Percentiles rank a stretch among this genome's conserved stretches.
These are phyloP conservation scores for Perizoma affinitatum DNA, from an alignment of 2,888 invertebrate species.

Conservation along the genomic window DNA sequence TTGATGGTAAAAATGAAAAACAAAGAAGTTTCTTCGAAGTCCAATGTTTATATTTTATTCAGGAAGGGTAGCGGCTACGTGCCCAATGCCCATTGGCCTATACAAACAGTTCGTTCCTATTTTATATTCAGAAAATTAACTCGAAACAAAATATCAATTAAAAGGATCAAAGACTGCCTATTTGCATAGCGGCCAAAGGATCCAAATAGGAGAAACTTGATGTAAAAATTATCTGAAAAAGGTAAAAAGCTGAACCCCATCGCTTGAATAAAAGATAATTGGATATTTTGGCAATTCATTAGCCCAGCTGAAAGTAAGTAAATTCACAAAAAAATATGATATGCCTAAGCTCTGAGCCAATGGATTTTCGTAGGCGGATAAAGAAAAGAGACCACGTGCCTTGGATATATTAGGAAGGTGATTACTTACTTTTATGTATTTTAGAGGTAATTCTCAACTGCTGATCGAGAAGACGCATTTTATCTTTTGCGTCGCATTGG, in stretches of 20 bases:
- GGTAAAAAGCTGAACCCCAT: conserved; percentile 43
- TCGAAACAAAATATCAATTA: conserved; percentile 59
- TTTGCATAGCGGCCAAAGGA: conserved; percentile 53
- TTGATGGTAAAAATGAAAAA: conserved; percentile 26
- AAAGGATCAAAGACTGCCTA: conserved; percentile 57
- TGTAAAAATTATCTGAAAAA: conserved; percentile 48
- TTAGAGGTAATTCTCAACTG: too few relatives aligned
- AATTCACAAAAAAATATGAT: conserved; percentile 11
- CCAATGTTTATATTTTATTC: conserved; percentile 36
- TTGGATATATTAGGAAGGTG: too few relatives aligned
- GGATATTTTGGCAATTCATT: conserved; percentile 25
- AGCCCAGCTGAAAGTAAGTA: conserved; percentile 6
- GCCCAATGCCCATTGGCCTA: conserved; percentile 35
- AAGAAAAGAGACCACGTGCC: background rate
- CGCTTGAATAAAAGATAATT: conserved; percentile 32
- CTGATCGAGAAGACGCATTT: too few relatives aligned
- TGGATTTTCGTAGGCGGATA: background rate
- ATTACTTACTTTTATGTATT: too few relatives aligned
- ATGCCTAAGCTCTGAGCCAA: conserved; percentile 2
- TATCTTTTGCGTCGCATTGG: too few relatives aligned
- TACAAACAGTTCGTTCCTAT: conserved; percentile 30
- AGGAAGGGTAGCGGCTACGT: conserved; percentile 35
- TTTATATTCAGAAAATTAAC: conserved; percentile 45
- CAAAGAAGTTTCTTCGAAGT: conserved; percentile 27
- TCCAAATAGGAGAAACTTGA: conserved; percentile 48